Base-by-base conservation (phyloP, 2,888 invertebrate species). In the Lithodes maja region DNA sequence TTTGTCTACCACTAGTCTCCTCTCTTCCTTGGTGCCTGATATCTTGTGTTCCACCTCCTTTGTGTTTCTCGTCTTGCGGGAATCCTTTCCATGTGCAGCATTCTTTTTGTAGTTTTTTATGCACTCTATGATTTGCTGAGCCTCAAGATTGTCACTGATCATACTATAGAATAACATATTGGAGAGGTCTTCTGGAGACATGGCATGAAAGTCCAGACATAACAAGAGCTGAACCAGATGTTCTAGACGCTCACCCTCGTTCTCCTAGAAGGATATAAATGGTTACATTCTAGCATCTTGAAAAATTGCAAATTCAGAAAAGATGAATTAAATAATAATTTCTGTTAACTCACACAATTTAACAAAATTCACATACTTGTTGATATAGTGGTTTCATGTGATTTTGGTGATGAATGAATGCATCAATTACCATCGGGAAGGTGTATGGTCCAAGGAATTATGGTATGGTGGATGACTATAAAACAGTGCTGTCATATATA, bases 81-180 rank as follows among this genome's bases (percentile, higher is more conserved):
- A 33, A 33, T 33, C 33, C 33, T 33, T 33, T n/a, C 71, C n/a
- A 17, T n/a, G 5, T 71, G 71, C 17, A n/a, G 15, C 15, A 71
- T 81, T 50, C 15, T 49, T 85, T 75, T 89, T 89, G 7, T 61
- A 81, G 50, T 55, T 85, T 85, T 55, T 74, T 1, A 89, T 50
- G 53, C 61, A 54, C 49, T 89, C 75, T 15, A 89, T 50, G 52
- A 89, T n/a, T 52, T 89, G 88, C n/a, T 84, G 84, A 50, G 81
- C 84, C 52, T 85, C 81, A 33, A 79, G 17, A 75, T 82, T 89
- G 9, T 89, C 88, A 81, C 88, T 80, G 17, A 89, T 69, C 2
- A 85, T 54, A n/a, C 49, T 74, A 69, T 85, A 89, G 75, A 89
- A 89, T 9, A 89, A 81, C 88, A 89, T 89, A 68, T 89, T 89